Evolutionary conservation across 2,113 vertebrate species (phyloP), one percentile per base, ranked within the genome.

Genomic region (Ariopsis seemanni): DNA sequence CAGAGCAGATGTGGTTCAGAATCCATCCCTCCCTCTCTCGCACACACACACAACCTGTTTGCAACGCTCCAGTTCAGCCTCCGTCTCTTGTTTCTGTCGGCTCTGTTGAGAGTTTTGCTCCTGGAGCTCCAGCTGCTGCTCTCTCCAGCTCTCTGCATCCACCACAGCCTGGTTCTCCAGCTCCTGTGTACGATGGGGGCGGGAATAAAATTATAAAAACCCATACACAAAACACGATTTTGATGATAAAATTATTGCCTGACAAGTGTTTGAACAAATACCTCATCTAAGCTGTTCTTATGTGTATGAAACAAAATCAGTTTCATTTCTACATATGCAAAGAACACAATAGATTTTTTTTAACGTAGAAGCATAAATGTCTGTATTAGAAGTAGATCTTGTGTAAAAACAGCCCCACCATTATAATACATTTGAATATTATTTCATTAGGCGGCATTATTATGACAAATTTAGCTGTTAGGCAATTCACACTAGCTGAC

Each of bases 1-100:
- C 69, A 20, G 7, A 72, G 30, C 69, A 74, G 30, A 48, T 48
- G 71, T 74, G 34, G 34, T 7, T 18, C 27, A 71, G 27, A 30
- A 30, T 71, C 27, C n/a, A 34, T 0, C 7, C 34, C 14, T 34
- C 11, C 34, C 71, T 48, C 71, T 2, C 69, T 42, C 20, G 0
- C 63, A 11, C 10, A 57, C 67, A 69, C 83, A 22, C 60, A 20
- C 82, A 85, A 97, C 98, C 94, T 99, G 98, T 92, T 98, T 99
- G 90, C 97, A 96, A 9, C 97, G 94, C 85, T 99, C 98, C 30
- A 97, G 60, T 85, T 99, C 98, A 5, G 96, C 96, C 84, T 99
- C 97, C 48, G 95, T 82, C 84, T 99, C 98, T 92, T 97, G 97
- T 86, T 96, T 98, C 15, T 95, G 94, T 84, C 94, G 94, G 92